Evolutionary conservation across 2,888 invertebrate genomes (phyloP).

Genomic region (Cephus nigrinus): DNA sequence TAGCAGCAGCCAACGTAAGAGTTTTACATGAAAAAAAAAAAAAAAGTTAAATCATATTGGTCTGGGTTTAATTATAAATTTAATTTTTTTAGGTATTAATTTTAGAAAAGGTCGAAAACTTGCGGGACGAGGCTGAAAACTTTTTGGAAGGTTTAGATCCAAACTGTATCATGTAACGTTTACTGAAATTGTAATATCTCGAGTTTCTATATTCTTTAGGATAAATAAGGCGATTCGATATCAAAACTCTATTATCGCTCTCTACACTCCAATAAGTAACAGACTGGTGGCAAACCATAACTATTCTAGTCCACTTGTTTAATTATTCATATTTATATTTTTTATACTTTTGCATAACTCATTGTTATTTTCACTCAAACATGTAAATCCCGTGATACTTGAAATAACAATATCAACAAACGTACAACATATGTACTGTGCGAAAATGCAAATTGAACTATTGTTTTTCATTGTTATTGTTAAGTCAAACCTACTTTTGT

Average conservation of each 20-base stretch:
- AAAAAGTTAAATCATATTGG: not conserved
- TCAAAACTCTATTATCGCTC: not conserved
- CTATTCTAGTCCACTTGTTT: not conserved
- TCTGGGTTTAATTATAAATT: slow-evolving; percentile 25
- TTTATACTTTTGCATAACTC: not conserved
- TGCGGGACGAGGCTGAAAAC: slow-evolving; percentile 86
- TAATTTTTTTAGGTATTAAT: slow-evolving; percentile 76
- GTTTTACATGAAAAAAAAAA: not conserved
- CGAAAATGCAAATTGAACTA: not conserved
- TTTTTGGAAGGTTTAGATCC: slow-evolving; percentile 71
- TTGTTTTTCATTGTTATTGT: slow-evolving; percentile 6
- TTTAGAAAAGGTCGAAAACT: slow-evolving; percentile 86
- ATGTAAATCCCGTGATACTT: not conserved
- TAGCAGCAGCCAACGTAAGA: slow-evolving; percentile 86
- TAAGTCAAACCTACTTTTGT: slow-evolving; percentile 30
- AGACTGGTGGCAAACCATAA: not conserved
- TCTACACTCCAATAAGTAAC: not conserved
- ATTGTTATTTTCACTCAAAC: not conserved
- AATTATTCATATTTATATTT: not conserved
- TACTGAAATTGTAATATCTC: not conserved
- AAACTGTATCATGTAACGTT: not conserved
- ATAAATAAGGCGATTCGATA: not conserved
- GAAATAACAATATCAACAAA: not conserved
- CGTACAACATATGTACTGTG: not conserved
- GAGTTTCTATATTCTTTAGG: not conserved